Evolutionary conservation across 2,888 invertebrate genomes (phyloP).

Genomic region (Labia minor): DNA sequence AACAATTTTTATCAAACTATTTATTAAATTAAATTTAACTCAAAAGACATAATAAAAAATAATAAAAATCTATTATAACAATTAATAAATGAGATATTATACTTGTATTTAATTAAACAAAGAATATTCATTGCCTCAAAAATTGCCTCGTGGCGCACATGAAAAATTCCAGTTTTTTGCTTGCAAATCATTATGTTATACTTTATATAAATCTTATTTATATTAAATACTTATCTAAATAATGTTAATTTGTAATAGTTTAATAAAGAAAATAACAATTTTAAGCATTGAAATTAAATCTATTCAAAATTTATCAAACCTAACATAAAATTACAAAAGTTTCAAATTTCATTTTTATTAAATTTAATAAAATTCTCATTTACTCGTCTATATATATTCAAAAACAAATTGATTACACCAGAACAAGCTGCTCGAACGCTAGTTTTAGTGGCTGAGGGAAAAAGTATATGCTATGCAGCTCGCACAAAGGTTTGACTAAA

Average conservation of each 20-base stretch:
- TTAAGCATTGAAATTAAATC: not conserved
- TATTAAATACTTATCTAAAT: not conserved
- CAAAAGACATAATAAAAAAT: too few relatives aligned
- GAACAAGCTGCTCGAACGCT: not conserved
- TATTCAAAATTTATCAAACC: not conserved
- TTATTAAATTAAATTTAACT: too few relatives aligned
- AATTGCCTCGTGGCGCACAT: not conserved
- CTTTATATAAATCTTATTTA: not conserved
- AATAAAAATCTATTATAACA: too few relatives aligned
- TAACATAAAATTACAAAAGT: too few relatives aligned
- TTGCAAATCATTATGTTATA: not conserved
- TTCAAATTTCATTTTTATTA: not conserved
- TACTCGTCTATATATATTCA: not conserved
- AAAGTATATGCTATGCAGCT: not conserved
- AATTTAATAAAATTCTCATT: not conserved
- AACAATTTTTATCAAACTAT: too few relatives aligned
- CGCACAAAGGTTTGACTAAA: not conserved
- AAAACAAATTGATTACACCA: not conserved
- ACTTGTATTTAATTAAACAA: too few relatives aligned
- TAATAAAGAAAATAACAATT: not conserved
- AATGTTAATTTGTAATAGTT: not conserved
- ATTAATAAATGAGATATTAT: too few relatives aligned
- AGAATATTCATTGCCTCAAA: too few relatives aligned
- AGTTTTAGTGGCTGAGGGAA: not conserved
- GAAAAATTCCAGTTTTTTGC: not conserved